Evolutionary conservation across 1,140 invertebrate species (phyloP).

Genomic region (Drosophila funebris): DNA sequence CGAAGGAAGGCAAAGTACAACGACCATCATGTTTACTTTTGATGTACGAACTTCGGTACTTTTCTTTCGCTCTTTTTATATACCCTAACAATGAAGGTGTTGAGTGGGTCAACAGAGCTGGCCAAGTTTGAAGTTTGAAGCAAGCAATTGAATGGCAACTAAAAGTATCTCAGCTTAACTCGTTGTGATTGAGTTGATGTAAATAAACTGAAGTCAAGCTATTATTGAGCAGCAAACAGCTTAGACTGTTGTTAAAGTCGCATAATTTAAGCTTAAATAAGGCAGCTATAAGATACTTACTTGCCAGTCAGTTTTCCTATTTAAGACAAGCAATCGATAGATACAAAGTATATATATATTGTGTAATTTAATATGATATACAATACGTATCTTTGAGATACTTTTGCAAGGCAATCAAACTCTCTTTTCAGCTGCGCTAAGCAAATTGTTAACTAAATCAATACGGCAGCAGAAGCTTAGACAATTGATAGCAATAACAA

Average conservation of each 20-base stretch:
- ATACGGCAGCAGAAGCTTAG: too few relatives aligned
- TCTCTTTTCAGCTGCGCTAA: too few relatives aligned
- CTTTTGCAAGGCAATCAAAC: not conserved
- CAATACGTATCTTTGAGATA: slow-evolving; percentile 20
- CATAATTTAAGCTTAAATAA: too few relatives aligned
- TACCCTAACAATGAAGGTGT: slow-evolving; percentile 27
- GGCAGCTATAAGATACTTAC: too few relatives aligned
- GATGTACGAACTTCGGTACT: slow-evolving; percentile 10
- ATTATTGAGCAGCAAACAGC: not conserved
- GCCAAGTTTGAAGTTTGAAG: not conserved
- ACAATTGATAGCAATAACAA: too few relatives aligned
- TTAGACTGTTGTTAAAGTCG: too few relatives aligned
- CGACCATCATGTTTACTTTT: slow-evolving; percentile 37
- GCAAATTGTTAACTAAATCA: too few relatives aligned
- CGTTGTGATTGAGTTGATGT: not conserved
- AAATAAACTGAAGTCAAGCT: not conserved
- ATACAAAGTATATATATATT: not conserved
- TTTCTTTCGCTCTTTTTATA: not conserved
- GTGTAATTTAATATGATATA: too few relatives aligned
- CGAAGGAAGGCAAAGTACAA: slow-evolving; percentile 14
- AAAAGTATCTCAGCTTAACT: not conserved
- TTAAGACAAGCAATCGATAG: too few relatives aligned
- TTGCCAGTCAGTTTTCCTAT: too few relatives aligned
- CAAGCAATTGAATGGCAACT: not conserved
- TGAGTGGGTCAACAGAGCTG: slow-evolving; percentile 21